A percentile compares a stretch with the other conserved stretches of the same genome.
Conservation (phyloP, 2,113 vertebrate genomes). For the Engraulis encrasicolus region DNA sequence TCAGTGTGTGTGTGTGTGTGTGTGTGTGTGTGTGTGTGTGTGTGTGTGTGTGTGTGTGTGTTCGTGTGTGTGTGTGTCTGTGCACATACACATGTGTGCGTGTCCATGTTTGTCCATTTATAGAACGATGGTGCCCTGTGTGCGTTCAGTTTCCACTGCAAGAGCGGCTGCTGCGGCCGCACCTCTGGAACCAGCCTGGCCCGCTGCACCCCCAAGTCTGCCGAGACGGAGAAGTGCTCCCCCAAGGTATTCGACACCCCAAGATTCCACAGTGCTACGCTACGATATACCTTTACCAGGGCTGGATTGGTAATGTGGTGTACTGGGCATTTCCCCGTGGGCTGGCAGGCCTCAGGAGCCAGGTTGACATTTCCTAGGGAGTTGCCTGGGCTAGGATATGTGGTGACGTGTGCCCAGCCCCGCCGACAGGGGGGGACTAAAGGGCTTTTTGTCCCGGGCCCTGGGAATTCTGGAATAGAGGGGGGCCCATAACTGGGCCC, state of each 20-base stretch:
- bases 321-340: too few species aligned
- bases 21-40: background rate
- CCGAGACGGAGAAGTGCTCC: constrained; percentile 74
- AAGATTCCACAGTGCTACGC: too few species aligned
- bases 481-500: too few species aligned
- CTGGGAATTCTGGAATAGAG: too few species aligned
- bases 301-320: too few species aligned
- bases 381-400: too few species aligned
- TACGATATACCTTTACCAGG: too few species aligned
- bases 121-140: constrained; percentile 77
- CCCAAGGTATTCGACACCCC: constrained; percentile 54
- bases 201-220: constrained; percentile 64
- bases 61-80: background rate
- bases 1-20: background rate
- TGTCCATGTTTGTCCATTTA: background rate
- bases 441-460: too few species aligned
- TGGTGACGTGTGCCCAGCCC: too few species aligned
- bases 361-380: too few species aligned
- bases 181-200: constrained; percentile 47
- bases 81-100: background rate
- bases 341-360: too few species aligned
- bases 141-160: constrained; percentile 74
- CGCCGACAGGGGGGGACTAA: too few species aligned
- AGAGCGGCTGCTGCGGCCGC: constrained; percentile 74
- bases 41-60: background rate